Conservation (phyloP, 1,140 invertebrate genomes). For the Hirudo medicinalis region DNA sequence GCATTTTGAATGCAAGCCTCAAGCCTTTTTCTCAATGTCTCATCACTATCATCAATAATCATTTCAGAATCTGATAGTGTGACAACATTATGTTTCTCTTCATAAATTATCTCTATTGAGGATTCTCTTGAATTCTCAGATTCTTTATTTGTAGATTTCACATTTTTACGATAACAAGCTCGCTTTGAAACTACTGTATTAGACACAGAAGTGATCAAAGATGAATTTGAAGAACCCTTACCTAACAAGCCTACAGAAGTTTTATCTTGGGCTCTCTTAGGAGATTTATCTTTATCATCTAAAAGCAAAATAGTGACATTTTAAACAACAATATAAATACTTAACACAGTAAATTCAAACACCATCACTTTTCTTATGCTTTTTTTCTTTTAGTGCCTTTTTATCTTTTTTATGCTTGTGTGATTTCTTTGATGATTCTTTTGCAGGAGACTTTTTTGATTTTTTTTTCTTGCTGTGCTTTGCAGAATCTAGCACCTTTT, state of each 20-base stretch:
- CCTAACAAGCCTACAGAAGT: not conserved
- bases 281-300: not conserved
- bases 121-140: slow-evolving; percentile 5
- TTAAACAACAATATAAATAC: not conserved
- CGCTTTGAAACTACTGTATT: not conserved
- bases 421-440: not conserved
- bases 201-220: not conserved
- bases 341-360: not conserved
- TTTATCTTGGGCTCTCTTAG: not conserved
- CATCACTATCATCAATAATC: slow-evolving; percentile 8
- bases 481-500: no score
- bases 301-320: not conserved
- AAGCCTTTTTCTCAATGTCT: not conserved
- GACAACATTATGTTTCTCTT: slow-evolving; percentile 9
- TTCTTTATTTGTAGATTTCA: not conserved
- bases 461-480: no score
- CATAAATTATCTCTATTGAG: slow-evolving; percentile 1
- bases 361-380: not conserved
- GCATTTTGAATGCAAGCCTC: not conserved
- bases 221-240: not conserved
- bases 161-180: not conserved
- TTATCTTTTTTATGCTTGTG: slow-evolving; percentile 9
- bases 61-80: not conserved
- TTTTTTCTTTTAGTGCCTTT: slow-evolving; percentile 6
- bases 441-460: no score